A percentile compares a stretch with the other conserved stretches of the same genome.
Conservation (phyloP, 1,140 invertebrate species). For the Scaptomyza hsui region DNA sequence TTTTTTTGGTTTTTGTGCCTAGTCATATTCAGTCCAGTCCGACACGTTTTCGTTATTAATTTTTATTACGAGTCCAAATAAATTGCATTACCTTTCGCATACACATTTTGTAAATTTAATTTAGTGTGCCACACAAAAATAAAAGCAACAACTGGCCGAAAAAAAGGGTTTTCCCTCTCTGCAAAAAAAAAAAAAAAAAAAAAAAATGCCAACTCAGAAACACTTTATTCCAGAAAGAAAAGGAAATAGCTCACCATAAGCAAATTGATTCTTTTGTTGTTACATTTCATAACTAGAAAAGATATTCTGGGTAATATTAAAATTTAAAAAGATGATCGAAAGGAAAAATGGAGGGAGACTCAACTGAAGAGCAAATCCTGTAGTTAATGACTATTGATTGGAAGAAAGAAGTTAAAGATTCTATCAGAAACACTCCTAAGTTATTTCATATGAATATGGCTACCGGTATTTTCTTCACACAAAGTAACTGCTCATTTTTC, state of each 20-base stretch:
- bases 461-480: not conserved
- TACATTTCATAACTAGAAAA: no score
- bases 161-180: not conserved
- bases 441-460: not conserved
- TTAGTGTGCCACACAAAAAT: constrained; percentile 31
- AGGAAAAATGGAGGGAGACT: no score
- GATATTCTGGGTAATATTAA: no score
- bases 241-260: no score
- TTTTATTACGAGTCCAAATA: constrained; percentile 78
- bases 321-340: no score
- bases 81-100: constrained; percentile 62
- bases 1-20: constrained; percentile 58
- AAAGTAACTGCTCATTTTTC: constrained; percentile 1
- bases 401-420: not conserved
- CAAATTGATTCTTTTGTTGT: no score
- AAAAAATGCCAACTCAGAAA: constrained; percentile 13
- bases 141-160: constrained; percentile 15
- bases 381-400: no score
- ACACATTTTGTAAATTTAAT: constrained; percentile 74
- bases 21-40: constrained; percentile 67
- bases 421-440: not conserved
- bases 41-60: constrained; percentile 82
- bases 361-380: no score
- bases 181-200: constrained; percentile 9
- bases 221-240: not conserved